A percentile compares a stretch with the other conserved stretches of the same genome.
These are phyloP conservation scores for Chiloscyllium plagiosum DNA, from an alignment of 2,113 vertebrate genomes.

Conservation along the genomic window DNA sequence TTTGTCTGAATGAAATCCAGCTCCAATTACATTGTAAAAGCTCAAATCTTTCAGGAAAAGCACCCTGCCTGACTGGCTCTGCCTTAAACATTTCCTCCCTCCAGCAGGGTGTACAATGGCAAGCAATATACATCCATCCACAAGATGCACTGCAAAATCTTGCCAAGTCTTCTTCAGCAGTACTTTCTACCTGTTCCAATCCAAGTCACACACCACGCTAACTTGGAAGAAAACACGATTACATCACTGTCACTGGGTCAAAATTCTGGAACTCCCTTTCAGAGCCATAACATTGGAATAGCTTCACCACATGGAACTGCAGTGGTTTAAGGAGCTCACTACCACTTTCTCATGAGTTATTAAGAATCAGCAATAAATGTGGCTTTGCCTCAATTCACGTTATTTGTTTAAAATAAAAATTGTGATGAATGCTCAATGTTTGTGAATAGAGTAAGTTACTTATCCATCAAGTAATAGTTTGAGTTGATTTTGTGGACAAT, in stretches of 20 bases:
- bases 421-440: background rate
- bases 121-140: too few relatives aligned
- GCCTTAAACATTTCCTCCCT: too few relatives aligned
- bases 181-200: too few relatives aligned
- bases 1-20: too few relatives aligned
- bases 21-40: too few relatives aligned
- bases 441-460: background rate
- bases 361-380: background rate
- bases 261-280: background rate
- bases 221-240: background rate
- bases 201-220: too few relatives aligned
- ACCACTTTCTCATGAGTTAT: background rate
- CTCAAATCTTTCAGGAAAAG: too few relatives aligned
- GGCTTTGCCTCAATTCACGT: background rate
- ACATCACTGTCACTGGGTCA: background rate
- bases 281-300: background rate
- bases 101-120: too few relatives aligned
- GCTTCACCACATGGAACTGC: background rate
- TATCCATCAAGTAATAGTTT: background rate
- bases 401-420: background rate
- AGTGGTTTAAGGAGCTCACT: background rate
- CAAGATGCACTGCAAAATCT: too few relatives aligned
- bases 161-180: too few relatives aligned
- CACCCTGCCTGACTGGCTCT: too few relatives aligned
- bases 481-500: background rate